Evolutionary conservation across 2,888 invertebrate genomes (phyloP).

Genomic region (Mimumesa dahlbomi): DNA sequence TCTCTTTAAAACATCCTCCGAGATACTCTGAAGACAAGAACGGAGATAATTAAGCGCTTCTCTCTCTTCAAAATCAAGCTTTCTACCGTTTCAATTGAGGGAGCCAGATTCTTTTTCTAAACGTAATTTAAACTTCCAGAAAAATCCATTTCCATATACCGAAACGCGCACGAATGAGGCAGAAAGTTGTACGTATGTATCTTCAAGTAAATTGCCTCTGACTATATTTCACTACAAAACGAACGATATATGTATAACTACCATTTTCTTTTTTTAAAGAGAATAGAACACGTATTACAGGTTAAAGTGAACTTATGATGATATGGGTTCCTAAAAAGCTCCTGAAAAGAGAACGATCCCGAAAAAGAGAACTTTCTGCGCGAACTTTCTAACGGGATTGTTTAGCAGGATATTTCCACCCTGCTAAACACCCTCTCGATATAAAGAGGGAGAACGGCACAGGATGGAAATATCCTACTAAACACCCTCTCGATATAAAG

Average conservation of each 20-base stretch:
- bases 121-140: too few relatives aligned
- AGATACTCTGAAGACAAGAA: slow-evolving; percentile 23
- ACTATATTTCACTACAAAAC: too few relatives aligned
- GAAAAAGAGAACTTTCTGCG: background rate
- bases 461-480: slow-evolving; percentile 30
- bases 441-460: slow-evolving; percentile 51
- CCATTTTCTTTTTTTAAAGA: too few relatives aligned
- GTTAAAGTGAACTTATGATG: too few relatives aligned
- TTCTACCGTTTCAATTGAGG: too few relatives aligned
- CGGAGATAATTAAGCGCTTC: slow-evolving; percentile 44
- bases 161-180: too few relatives aligned
- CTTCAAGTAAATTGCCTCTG: too few relatives aligned
- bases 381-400: background rate
- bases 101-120: too few relatives aligned
- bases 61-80: slow-evolving; percentile 35
- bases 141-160: too few relatives aligned
- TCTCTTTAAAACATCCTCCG: slow-evolving; percentile 27
- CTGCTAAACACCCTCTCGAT: slow-evolving; percentile 8
- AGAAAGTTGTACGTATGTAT: too few relatives aligned
- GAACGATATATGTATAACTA: too few relatives aligned
- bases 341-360: background rate
- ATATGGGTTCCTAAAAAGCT: background rate
- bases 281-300: too few relatives aligned
- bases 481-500: slow-evolving; percentile 24
- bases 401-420: background rate